Base-by-base conservation (phyloP, 2,888 invertebrate genomes). In the Drosophila algonquin region DNA sequence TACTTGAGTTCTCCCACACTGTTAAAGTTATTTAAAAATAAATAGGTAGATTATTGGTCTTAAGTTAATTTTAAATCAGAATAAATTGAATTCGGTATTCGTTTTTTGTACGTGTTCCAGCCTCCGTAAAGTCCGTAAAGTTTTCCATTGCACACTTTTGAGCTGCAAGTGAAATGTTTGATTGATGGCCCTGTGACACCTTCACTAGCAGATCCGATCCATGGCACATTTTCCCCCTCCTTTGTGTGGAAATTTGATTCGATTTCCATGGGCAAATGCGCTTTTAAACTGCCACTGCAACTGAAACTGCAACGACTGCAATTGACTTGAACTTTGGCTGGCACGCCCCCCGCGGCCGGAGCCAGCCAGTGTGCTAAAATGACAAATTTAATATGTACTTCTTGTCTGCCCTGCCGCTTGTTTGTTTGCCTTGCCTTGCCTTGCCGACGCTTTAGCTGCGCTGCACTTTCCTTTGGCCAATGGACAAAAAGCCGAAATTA, bases 301-400 rank as follows among this genome's bases (percentile, higher is more conserved):
- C 21, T 21, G 21, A 1, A 21, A 35, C 60, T 67, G 60, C 69
- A 72, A 65, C n/a, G 32, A 32, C n/a, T n/a, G 47, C n/a, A 44
- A 27, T 32, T 32, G 50, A 48, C 51, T 40, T 40, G 46, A 70
- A 73, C 74, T 71, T 73, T 71, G 74, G 58, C 60, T 47, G 71
- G 35, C 46, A 44, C 51, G 35, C 46, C 46, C 46, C 18, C 30
- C 40, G 40, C 40, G 45, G 45, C 69, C 70, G 44, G 35, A 65
- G 27, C 68, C 55, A 47, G 70, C 56, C 50, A 70, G 51, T 73
- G 80, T 30, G 69, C 60, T 59, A 65, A 82, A 86, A 86, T 80
- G 89, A 88, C 89, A 82, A 88, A 82, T 88, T 82, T 82, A 88
- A 82, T 82, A 82, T 88, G 84, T 77, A 71, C 68, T 68, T 63